Evolutionary conservation across 2,888 invertebrate species (phyloP).

Genomic region (Aphodius sticticus): DNA sequence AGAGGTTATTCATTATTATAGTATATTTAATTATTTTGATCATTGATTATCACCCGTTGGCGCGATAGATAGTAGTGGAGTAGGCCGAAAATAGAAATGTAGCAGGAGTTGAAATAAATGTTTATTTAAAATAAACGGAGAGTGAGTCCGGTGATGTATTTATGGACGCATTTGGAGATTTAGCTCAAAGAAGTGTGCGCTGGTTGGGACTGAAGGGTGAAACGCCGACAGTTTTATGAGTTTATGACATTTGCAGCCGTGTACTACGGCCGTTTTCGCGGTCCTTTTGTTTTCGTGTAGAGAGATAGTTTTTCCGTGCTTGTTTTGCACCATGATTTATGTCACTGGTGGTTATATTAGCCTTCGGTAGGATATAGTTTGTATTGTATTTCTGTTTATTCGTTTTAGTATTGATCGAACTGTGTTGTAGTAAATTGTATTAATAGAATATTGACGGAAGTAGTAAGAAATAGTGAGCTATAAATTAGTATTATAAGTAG

Average conservation of each 20-base stretch:
- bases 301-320: not conserved
- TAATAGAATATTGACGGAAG: too few relatives aligned
- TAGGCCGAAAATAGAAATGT: not conserved
- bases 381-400: not conserved
- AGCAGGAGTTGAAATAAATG: conserved; percentile 21
- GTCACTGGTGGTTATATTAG: conserved; percentile 19
- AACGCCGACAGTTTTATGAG: conserved; percentile 43
- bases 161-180: conserved; percentile 38
- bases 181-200: conserved; percentile 39
- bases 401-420: not conserved
- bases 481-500: too few relatives aligned
- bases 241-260: conserved; percentile 39
- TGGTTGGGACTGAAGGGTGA: conserved; percentile 34
- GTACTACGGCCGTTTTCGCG: conserved; percentile 29
- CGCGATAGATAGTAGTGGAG: not conserved
- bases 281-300: conserved; percentile 16
- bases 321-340: not conserved
- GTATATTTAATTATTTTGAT: not conserved
- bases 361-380: not conserved
- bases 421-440: too few relatives aligned
- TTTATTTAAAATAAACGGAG: conserved; percentile 39
- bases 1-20: not conserved
- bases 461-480: too few relatives aligned
- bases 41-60: not conserved
- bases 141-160: conserved; percentile 40